Base-by-base conservation (phyloP, 1,140 invertebrate species). In the Drosophila ambigua region DNA sequence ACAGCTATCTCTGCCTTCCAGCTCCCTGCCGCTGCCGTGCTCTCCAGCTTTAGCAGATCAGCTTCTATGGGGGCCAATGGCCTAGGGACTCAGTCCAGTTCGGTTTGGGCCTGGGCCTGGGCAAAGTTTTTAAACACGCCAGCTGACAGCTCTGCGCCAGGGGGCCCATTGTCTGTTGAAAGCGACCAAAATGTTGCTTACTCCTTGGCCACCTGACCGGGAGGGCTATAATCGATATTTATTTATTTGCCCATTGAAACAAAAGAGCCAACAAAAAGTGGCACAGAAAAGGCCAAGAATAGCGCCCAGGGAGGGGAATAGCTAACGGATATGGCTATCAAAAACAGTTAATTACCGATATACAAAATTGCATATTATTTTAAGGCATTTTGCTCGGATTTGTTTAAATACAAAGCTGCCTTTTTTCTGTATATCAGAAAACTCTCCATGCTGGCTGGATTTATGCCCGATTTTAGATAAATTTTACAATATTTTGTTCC, bases 191-290 rank as follows among this genome's bases (percentile, higher is more conserved):
- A 67, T 65, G 45, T 77, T 59, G 46, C 60, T 67, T 53, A 60
- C 58, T 44, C 31, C 62, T 52, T 61, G 55, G 26, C 50, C 50
- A 82, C 78, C 59, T 77, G 77, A 35, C 48, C 26, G n/a, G 9
- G 26, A 26, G n/a, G 9, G 26, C 52, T 13, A 69, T 77, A 84
- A 85, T 84, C 81, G 77, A 84, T 85, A 84, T 84, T 84, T 84
- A 72, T 85, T 84, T 77, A 80, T 81, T 73, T 85, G 71, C 49
- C 64, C 58, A 79, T 83, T 83, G 61, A 71, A 79, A 71, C 59
- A 76, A 84, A 68, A 76, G 60, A 43, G 58, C 41, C 41, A 59
- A 55, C 62, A 68, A 62, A 66, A 77, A 77, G 55, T 62, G 69
- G 35, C 6, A 5, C 9, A 7, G n/a, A 20, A 61, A 2, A 11